Conservation (phyloP, 2,888 invertebrate genomes). For the Allophyes oxyacanthae region DNA sequence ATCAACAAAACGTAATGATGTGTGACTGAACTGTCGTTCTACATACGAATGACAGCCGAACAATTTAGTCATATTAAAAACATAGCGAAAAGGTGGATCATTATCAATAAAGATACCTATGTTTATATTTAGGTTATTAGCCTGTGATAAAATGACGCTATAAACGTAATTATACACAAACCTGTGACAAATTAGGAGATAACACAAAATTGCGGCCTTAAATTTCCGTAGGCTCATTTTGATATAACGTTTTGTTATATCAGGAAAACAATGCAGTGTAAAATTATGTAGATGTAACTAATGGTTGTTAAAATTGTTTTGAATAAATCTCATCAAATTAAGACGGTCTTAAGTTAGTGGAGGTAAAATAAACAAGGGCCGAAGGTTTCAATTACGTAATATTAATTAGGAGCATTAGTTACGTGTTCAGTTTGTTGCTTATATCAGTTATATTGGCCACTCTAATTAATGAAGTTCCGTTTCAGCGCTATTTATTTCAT, state of each 20-base stretch:
- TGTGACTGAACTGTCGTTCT: too few relatives aligned
- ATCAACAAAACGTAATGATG: too few relatives aligned
- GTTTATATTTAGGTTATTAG: too few relatives aligned
- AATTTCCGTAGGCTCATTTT: not conserved
- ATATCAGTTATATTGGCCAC: constrained; percentile 40
- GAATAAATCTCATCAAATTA: constrained; percentile 49
- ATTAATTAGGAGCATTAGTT: constrained; percentile 52
- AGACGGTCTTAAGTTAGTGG: constrained; percentile 35
- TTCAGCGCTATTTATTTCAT: constrained; percentile 59
- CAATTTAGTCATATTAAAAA: too few relatives aligned
- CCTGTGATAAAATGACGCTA: too few relatives aligned
- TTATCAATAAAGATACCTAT: too few relatives aligned
- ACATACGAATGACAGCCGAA: too few relatives aligned
- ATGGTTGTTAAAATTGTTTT: constrained; percentile 25
- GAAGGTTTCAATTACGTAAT: constrained; percentile 47
- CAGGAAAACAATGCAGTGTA: not conserved
- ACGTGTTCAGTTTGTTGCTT: constrained; percentile 43
- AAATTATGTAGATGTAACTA: not conserved
- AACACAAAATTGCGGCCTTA: not conserved
- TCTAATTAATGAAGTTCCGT: constrained; percentile 60
- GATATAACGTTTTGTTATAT: not conserved
- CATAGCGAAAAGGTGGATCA: too few relatives aligned
- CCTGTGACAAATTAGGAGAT: constrained; percentile 1
- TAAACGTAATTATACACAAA: not conserved
- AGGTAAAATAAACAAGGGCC: constrained; percentile 40